Percentiles rank a stretch among this genome's conserved stretches.
Evolutionary conservation across 2,888 invertebrate genomes (phyloP).

Genomic region (Aricia artaxerxes): DNA sequence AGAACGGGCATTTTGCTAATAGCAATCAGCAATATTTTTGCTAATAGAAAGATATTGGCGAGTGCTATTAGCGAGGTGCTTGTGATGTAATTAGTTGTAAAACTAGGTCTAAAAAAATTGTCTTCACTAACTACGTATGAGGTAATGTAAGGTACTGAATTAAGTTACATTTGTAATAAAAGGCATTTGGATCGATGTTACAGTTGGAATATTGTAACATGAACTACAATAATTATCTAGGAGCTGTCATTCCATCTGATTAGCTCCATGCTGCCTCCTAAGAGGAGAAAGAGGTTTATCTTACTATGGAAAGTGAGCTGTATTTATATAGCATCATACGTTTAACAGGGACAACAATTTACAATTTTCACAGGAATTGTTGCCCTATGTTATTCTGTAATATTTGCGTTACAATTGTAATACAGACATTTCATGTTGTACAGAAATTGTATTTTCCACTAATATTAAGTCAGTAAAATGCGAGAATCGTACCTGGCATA

Average conservation of each 20-base stretch:
- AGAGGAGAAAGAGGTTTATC: not conserved
- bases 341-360: not conserved
- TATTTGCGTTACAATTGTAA: conserved; percentile 1
- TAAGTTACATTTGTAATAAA: not conserved
- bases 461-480: not conserved
- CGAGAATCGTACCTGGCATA: not conserved
- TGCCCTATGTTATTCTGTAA: not conserved
- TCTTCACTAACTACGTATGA: not conserved
- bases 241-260: not conserved
- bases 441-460: not conserved
- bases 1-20: too few species aligned
- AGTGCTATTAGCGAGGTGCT: not conserved
- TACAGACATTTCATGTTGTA: not conserved
- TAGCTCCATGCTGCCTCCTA: not conserved
- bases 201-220: not conserved
- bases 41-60: too few species aligned
- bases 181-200: not conserved
- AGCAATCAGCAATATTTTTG: too few species aligned
- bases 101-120: not conserved
- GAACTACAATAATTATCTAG: not conserved
- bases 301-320: not conserved
- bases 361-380: not conserved
- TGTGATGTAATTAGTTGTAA: not conserved
- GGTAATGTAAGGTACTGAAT: not conserved
- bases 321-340: not conserved